phyloP scores from a whole-genome alignment of 2,888 invertebrate genomes.

The Drosophila mettleri region DNA sequence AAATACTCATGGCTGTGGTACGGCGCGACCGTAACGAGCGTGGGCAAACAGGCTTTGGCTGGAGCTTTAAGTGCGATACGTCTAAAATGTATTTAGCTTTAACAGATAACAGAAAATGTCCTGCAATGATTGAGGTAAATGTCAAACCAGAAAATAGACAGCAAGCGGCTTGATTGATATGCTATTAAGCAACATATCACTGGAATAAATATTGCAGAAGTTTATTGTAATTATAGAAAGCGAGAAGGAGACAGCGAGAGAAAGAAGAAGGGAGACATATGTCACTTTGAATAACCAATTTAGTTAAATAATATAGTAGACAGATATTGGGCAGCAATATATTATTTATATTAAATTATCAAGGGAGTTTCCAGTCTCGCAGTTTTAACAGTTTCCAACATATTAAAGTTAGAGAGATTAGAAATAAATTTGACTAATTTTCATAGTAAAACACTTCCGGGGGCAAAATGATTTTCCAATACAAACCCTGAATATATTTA shows the following conservation, averaged over 20 bases:
- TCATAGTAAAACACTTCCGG: too few relatives aligned
- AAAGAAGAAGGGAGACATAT: too few relatives aligned
- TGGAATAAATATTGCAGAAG: background rate
- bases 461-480: background rate
- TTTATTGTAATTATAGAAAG: background rate
- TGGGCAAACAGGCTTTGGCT: conserved; percentile 10
- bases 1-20: conserved; percentile 9
- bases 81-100: conserved; percentile 25
- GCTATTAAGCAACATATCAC: background rate
- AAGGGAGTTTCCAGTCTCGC: too few relatives aligned
- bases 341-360: too few relatives aligned
- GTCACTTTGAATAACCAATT: background rate
- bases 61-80: conserved; percentile 40
- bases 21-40: background rate
- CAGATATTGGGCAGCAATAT: too few relatives aligned
- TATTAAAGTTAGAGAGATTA: too few relatives aligned
- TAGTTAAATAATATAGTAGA: background rate
- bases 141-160: conserved; percentile 2
- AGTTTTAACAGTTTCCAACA: too few relatives aligned
- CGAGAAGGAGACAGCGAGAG: background rate
- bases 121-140: conserved; percentile 10
- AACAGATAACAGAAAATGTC: conserved; percentile 23
- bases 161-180: conserved; percentile 3
- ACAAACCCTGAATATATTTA: background rate
- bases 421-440: too few relatives aligned